Percentiles rank a stretch among this genome's conserved stretches.
phyloP scores from a whole-genome alignment of 2,113 vertebrate genomes.

The Beaufortia kweichowensis region DNA sequence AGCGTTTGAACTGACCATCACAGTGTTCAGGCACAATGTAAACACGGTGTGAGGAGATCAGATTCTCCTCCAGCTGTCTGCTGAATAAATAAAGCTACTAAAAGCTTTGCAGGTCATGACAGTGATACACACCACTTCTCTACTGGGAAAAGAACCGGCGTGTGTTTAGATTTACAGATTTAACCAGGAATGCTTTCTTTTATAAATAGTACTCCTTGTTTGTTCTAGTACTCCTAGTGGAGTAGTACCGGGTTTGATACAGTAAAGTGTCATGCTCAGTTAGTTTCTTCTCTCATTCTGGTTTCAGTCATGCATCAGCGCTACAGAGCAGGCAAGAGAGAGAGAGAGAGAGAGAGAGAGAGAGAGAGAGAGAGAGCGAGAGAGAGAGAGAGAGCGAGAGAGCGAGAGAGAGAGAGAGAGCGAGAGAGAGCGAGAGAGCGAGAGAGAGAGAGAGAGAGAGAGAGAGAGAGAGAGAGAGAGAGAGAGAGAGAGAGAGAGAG shows the following conservation, averaged over 20 bases:
- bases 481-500: no score
- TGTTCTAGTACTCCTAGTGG: background rate
- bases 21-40: slow-evolving; percentile 9
- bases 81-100: slow-evolving; percentile 38
- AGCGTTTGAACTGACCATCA: background rate
- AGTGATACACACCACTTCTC: background rate
- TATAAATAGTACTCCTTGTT: background rate
- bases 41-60: slow-evolving; percentile 22
- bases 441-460: no score
- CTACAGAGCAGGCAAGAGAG: slow-evolving; percentile 43
- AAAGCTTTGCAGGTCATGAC: slow-evolving; percentile 35
- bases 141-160: background rate
- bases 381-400: no score
- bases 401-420: no score
- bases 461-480: no score
- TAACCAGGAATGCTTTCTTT: background rate
- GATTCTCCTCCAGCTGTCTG: slow-evolving; percentile 34
- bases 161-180: background rate
- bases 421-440: no score
- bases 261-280: background rate
- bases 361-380: slow-evolving; percentile 23
- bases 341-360: background rate
- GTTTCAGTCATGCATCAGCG: slow-evolving; percentile 25
- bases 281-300: background rate
- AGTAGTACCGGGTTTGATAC: background rate